A percentile compares a stretch with the other conserved stretches of the same genome.
Conservation (phyloP, 2,797 vertebrate species). For the Rhinophrynus dorsalis region DNA sequence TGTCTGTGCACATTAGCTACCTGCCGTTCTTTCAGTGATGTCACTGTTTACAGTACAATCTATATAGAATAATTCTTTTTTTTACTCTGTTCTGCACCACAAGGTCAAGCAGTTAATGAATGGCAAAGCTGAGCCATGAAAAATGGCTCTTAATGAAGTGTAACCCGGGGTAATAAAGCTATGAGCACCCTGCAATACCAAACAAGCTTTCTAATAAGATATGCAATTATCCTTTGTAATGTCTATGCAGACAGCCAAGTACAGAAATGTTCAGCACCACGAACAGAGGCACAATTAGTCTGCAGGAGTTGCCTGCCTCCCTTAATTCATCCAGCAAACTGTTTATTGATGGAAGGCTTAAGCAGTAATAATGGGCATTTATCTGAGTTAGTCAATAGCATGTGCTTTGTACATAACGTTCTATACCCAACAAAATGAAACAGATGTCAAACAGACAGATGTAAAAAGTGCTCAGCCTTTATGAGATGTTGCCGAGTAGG, state of each 20-base stretch:
- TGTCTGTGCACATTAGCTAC: too few relatives aligned
- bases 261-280: slow-evolving; percentile 52
- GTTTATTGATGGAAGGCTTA: slow-evolving; percentile 45
- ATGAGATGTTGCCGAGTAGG: neutral
- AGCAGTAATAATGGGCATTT: slow-evolving; percentile 53
- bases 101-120: slow-evolving; percentile 64
- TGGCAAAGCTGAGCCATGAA: slow-evolving; percentile 63
- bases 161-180: slow-evolving; percentile 73
- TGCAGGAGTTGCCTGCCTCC: slow-evolving; percentile 33
- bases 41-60: too few relatives aligned
- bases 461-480: slow-evolving; percentile 11
- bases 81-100: slow-evolving; percentile 64
- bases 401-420: slow-evolving; percentile 38
- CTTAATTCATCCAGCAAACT: slow-evolving; percentile 28
- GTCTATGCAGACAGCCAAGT: slow-evolving; percentile 38
- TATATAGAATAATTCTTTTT: too few relatives aligned
- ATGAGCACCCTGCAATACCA: slow-evolving; percentile 76
- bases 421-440: slow-evolving; percentile 43
- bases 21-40: too few relatives aligned
- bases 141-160: slow-evolving; percentile 84
- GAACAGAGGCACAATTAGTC: slow-evolving; percentile 29
- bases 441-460: slow-evolving; percentile 49
- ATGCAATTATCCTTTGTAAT: slow-evolving; percentile 77
- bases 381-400: slow-evolving; percentile 54
- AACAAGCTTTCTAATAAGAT: slow-evolving; percentile 83